Base-by-base conservation (phyloP, 2,797 vertebrate genomes). In the Botia almorhae region DNA sequence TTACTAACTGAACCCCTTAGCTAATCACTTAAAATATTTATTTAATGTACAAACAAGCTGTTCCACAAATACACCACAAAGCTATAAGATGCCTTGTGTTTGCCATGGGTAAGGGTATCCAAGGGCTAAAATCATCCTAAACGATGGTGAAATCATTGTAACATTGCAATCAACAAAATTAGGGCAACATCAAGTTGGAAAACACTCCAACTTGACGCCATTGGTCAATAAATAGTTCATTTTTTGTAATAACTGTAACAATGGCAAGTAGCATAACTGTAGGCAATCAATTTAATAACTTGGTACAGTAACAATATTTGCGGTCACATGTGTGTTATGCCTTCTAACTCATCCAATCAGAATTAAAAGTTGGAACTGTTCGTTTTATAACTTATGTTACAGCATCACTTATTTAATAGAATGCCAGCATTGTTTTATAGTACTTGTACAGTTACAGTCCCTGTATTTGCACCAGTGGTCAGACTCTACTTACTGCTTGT, bases 401-500 rank as follows among this genome's bases (percentile, higher is more conserved):
- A 19, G 33, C 33, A 19, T 19, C 0, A 36, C 39, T 12, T 65
- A 39, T 23, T 39, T n/a, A 39, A 19, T 12, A 39, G 12, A 39
- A 65, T 65, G 3, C 36, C 17, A 19, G 8, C 8, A 19, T 65
- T 39, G 63, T 65, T 65, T 14, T 65, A 0, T 19, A 19, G 8
- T 65, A 12, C 33, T 39, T 65, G 2, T 17, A 64, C 14, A 23
- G 19, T 61, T 26, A 17, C 16, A 17, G 14, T 19, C 36, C 16
- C 23, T 14, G 68, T 56, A 36, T 73, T 33, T 64, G 19, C 33
- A 21, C n/a, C 58, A 4, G 75, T 69, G 75, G 64, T 33, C n/a
- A 21, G 58, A 78, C 61, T 64, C 61, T 64, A 19, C 39, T 76
- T 26, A 74, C 14, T 14, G 50, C 29, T 19, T 53, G 50, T 43